Evolutionary conservation across 1,140 invertebrate genomes (phyloP).

Genomic region (Cepaea nemoralis): DNA sequence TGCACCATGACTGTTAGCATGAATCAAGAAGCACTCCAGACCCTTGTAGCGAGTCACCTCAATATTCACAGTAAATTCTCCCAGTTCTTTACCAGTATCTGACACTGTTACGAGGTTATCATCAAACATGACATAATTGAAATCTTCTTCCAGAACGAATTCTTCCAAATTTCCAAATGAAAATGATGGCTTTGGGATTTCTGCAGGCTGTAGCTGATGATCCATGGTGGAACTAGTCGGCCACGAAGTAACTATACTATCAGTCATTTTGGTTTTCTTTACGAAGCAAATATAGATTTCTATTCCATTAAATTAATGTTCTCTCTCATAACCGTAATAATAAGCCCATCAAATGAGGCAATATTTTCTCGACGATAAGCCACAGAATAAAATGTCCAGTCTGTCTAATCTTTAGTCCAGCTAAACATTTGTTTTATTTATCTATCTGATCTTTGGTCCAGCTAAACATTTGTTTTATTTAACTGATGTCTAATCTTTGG

Average conservation of each 20-base stretch:
- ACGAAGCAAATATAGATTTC: neutral
- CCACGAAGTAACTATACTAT: neutral
- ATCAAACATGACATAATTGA: conserved; percentile 69
- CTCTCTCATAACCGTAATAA: too few relatives aligned
- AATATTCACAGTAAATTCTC: conserved; percentile 69
- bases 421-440: too few relatives aligned
- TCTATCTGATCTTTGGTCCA: too few relatives aligned
- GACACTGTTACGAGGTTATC: conserved; percentile 69
- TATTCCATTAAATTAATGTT: neutral
- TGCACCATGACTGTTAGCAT: conserved; percentile 71
- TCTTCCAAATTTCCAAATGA: conserved; percentile 57
- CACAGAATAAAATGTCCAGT: conserved; percentile 25
- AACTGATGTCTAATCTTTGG: too few relatives aligned
- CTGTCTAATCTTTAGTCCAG: conserved; percentile 43
- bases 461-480: too few relatives aligned
- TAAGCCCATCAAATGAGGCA: neutral
- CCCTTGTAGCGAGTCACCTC: conserved; percentile 62
- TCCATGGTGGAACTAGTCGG: neutral
- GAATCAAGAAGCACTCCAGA: conserved; percentile 68
- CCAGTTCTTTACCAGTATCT: conserved; percentile 70
- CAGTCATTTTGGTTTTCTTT: neutral
- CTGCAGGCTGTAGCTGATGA: neutral
- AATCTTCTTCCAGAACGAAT: conserved; percentile 66
- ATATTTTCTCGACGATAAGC: neutral
- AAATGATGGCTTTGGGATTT: conserved; percentile 50